Conservation (phyloP, 2,797 vertebrate genomes). For the Tamandua tetradactyla region DNA sequence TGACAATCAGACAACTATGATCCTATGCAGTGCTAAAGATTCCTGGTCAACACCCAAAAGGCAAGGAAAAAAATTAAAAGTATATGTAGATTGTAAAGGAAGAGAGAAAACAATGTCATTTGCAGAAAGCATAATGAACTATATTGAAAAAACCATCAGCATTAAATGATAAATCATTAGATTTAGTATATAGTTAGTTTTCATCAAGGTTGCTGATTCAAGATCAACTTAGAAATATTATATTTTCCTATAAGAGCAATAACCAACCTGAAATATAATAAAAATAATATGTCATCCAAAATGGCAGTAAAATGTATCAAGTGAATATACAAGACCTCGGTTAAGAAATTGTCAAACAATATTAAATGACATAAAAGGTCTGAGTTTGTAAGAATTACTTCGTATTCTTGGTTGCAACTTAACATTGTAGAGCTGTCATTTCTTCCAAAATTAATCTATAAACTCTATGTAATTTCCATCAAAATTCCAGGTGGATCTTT, state of each 20-base stretch:
- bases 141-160: neutral
- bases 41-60: neutral
- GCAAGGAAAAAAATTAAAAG: neutral
- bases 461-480: too few relatives aligned
- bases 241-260: slow-evolving; percentile 16
- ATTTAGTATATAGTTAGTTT: neutral
- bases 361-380: neutral
- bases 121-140: neutral
- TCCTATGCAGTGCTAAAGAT: neutral
- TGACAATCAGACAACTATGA: neutral
- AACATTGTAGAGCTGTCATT: neutral
- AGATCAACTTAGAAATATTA: slow-evolving; percentile 44
- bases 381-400: neutral
- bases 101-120: neutral
- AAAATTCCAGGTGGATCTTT: neutral
- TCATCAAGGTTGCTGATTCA: slow-evolving; percentile 17
- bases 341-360: slow-evolving; percentile 30
- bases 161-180: neutral
- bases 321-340: neutral
- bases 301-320: neutral
- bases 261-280: neutral
- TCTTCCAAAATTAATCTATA: slow-evolving; percentile 35
- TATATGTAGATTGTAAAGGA: neutral
- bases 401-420: neutral
- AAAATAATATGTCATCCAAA: neutral